Percentiles rank a stretch among this genome's conserved stretches.
These are phyloP conservation scores for Aleiodes alternator DNA, from an alignment of 2,888 invertebrate species.

Conservation along the genomic window DNA sequence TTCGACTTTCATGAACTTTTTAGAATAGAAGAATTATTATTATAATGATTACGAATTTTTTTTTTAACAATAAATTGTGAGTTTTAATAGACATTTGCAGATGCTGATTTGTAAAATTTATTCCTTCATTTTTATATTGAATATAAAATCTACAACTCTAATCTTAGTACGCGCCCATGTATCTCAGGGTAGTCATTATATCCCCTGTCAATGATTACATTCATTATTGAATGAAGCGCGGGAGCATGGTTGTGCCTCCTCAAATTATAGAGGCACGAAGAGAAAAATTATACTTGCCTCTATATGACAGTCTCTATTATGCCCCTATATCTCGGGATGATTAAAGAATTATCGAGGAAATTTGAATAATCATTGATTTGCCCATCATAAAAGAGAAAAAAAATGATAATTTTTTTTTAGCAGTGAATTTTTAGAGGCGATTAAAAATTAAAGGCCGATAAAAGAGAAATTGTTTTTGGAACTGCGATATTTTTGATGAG, in stretches of 20 bases:
- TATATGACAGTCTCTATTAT: slow-evolving; percentile 10
- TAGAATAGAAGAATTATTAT: no score
- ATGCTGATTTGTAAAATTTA: slow-evolving; percentile 19
- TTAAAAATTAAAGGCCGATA: background rate
- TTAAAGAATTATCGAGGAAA: background rate
- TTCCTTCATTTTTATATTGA: slow-evolving; percentile 23
- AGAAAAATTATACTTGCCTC: slow-evolving; percentile 1
- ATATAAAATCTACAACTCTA: slow-evolving; percentile 50
- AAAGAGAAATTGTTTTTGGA: slow-evolving; percentile 13
- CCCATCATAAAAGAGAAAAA: no score
- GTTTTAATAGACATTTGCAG: background rate
- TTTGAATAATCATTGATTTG: no score
- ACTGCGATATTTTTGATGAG: background rate
- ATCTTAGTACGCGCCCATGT: slow-evolving; percentile 49
- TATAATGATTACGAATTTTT: no score
- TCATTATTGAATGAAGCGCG: slow-evolving; percentile 57
- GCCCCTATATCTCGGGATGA: slow-evolving; percentile 7
- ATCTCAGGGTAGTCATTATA: slow-evolving; percentile 50
- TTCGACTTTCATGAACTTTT: no score
- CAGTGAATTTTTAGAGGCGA: no score
- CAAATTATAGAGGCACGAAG: slow-evolving; percentile 6
- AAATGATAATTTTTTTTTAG: no score
- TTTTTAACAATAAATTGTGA: no score
- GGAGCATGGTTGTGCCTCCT: slow-evolving; percentile 40
- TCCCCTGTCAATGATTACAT: slow-evolving; percentile 55